Evolutionary conservation across 64 coral and sea anemone species (phyloP), one percentile per base, ranked within the genome.

Genomic region (Montipora capricornis): DNA sequence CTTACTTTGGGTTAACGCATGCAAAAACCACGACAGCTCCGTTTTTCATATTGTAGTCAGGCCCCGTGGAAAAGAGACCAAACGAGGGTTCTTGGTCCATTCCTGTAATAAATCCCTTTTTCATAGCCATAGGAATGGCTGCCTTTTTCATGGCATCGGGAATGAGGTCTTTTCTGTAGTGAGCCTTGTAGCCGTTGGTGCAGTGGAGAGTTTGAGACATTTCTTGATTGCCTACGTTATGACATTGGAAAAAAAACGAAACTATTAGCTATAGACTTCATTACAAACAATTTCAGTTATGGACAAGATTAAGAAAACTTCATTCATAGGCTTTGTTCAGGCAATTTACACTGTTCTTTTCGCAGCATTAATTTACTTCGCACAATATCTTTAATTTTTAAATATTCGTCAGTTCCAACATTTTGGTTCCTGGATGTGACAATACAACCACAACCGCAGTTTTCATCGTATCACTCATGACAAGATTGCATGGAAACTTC

Each of bases 131-230:
- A 8, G 96, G 89, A 68, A 95, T 80, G 10, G 96, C 96, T 8
- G 93, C 93, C 16, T 83, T 97, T 55, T 95, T 97, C 96, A 97
- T 97, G 15, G 83, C 74, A 60, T 97, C 96, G 3, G 96, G 96
- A 74, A 97, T 95, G 5, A 97, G 93, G 47, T 97, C 96, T n/a
- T 86, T 84, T 75, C 96, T 92, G 79, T 97, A 97, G 5, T 90
- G 87, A 45, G 96, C 96, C 59, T 97, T 97, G 47, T 81, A 87
- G 46, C 88, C 88, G 73, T 97, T 97, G 20, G 93, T 95, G 71
- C 96, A 97, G 74, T 97, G 96, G 1, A 94, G 44, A 37, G 93
- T 92, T 75, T 97, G 96, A 7, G 96, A 97, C 93, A 95, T 88
- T 89, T 94, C 83, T 77, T 75, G 74, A 73, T 24, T 83, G 74